Conservation (phyloP, 2,888 invertebrate genomes). For the Chalcis sispes region DNA sequence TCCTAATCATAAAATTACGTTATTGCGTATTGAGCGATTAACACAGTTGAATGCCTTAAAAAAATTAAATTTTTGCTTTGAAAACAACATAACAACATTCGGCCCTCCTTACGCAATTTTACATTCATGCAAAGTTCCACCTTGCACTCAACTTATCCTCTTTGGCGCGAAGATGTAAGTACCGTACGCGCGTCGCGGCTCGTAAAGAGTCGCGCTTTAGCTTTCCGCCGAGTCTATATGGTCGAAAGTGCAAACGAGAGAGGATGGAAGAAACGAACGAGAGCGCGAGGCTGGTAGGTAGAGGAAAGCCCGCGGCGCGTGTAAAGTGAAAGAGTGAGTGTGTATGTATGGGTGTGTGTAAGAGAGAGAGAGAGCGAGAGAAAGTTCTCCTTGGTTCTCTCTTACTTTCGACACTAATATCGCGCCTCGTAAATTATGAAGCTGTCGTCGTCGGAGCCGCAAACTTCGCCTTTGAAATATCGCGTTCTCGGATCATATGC, state of each 20-base stretch:
- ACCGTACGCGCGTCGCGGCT: background rate
- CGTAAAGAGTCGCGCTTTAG: constrained; percentile 4
- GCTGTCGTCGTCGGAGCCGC: constrained; percentile 57
- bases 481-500: constrained; percentile 46
- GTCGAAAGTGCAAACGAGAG: background rate
- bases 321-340: constrained; percentile 1
- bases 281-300: background rate
- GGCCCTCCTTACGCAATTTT: too few species aligned
- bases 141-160: too few species aligned
- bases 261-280: background rate
- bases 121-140: too few species aligned
- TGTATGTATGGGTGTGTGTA: too few species aligned
- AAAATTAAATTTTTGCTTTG: too few species aligned
- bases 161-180: background rate
- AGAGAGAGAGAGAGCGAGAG: too few species aligned
- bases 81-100: too few species aligned
- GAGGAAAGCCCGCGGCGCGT: constrained; percentile 12
- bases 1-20: too few species aligned
- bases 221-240: background rate
- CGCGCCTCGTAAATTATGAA: constrained; percentile 68
- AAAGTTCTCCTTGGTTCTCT: too few species aligned
- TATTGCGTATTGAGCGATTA: too few species aligned
- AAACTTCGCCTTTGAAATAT: constrained; percentile 59
- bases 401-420: constrained; percentile 63
- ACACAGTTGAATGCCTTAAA: too few species aligned